Conservation (phyloP, 2,797 vertebrate genomes). For the Astyanax mexicanus region DNA sequence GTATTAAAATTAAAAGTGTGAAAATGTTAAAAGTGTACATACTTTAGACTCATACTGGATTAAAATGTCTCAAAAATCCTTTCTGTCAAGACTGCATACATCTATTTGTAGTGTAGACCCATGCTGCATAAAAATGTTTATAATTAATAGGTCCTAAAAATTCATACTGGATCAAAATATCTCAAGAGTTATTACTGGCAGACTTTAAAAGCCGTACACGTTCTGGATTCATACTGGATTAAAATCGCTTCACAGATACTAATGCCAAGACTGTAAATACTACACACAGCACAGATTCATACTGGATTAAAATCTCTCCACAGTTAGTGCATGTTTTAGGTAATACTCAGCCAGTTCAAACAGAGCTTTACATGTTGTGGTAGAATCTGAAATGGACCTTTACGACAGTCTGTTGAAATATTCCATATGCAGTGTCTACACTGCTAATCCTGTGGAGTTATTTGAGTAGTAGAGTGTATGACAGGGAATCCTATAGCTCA, state of each 20-base stretch:
- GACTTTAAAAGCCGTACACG: background rate
- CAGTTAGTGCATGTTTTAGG: too few species aligned
- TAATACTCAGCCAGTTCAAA: too few species aligned
- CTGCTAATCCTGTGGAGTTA: background rate
- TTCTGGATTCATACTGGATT: background rate
- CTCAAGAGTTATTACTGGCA: background rate
- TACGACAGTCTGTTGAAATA: background rate
- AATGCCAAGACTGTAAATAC: background rate
- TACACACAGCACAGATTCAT: background rate
- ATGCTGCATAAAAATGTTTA: too few species aligned
- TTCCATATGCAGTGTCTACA: background rate
- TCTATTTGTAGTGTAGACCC: too few species aligned
- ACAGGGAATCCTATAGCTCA: conserved; percentile 42
- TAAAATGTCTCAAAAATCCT: too few species aligned
- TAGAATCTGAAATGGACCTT: background rate
- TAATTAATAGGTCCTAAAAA: too few species aligned
- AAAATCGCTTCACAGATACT: too few species aligned
- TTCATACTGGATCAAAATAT: background rate
- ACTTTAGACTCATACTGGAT: too few species aligned
- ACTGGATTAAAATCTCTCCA: background rate
- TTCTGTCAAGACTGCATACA: too few species aligned
- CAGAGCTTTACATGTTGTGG: too few species aligned
- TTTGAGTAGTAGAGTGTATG: background rate
- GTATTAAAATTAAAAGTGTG: too few species aligned
- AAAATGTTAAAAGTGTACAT: too few species aligned